These are phyloP conservation scores for Scaptomyza hsui DNA, from an alignment of 1,140 invertebrate species.

Conservation along the genomic window DNA sequence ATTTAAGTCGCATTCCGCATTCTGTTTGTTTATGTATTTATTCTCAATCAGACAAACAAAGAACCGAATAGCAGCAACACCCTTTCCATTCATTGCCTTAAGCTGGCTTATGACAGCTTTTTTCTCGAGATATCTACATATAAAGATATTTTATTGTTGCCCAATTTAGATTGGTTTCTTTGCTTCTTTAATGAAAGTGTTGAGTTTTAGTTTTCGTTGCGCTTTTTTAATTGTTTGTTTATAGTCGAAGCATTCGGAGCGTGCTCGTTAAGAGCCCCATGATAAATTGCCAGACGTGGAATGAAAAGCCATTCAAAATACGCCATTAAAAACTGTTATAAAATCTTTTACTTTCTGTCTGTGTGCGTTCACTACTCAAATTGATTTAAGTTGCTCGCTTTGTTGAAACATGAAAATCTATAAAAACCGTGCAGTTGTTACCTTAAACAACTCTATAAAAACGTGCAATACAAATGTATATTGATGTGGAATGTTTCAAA, in stretches of 20 bases:
- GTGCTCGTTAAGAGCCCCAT: conserved; percentile 67
- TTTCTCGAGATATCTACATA: conserved; percentile 27
- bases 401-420: conserved; percentile 70
- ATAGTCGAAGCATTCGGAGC: conserved; percentile 66
- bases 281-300: conserved; percentile 69
- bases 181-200: conserved; percentile 72
- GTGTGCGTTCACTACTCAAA: conserved; percentile 52
- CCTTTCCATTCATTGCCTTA: conserved; percentile 21
- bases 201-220: conserved; percentile 75
- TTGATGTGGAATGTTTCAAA: conserved; percentile 53
- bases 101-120: conserved; percentile 60
- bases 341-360: conserved; percentile 31
- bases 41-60: conserved; percentile 45
- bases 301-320: conserved; percentile 71
- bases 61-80: conserved; percentile 35
- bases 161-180: conserved; percentile 54
- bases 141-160: conserved; percentile 78
- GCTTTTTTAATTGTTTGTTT: conserved; percentile 80
- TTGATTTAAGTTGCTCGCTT: conserved; percentile 71
- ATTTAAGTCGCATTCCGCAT: conserved; percentile 74
- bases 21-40: conserved; percentile 49
- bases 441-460: conserved; percentile 76
- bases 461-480: neutral
- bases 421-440: conserved; percentile 62
- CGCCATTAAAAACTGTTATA: conserved; percentile 64